These are phyloP conservation scores for Miichthys miiuy DNA, from an alignment of 2,797 vertebrate species.

Conservation along the genomic window DNA sequence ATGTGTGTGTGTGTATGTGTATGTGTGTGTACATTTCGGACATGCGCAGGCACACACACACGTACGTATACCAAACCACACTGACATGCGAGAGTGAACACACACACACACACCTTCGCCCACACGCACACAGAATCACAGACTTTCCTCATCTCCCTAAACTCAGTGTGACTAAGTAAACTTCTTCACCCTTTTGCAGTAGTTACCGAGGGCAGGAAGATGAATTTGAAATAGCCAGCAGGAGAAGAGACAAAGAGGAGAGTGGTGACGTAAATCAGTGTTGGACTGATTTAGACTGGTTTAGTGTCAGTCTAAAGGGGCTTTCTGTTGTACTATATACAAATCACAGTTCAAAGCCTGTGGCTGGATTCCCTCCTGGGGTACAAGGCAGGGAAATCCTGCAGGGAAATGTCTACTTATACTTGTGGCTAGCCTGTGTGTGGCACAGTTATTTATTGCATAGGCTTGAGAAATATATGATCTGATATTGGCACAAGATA, in stretches of 20 bases:
- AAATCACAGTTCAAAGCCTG: slow-evolving; percentile 75
- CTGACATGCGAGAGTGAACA: slow-evolving; percentile 36
- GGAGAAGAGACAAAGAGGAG: slow-evolving; percentile 63
- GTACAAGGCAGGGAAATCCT: slow-evolving; percentile 47
- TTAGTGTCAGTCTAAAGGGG: slow-evolving; percentile 72
- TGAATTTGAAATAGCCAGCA: slow-evolving; percentile 72
- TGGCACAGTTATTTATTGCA: slow-evolving; percentile 38
- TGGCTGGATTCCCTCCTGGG: slow-evolving; percentile 50
- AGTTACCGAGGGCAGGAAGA: slow-evolving; percentile 66
- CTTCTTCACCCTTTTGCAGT: slow-evolving; percentile 73
- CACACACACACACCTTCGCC: slow-evolving; percentile 54
- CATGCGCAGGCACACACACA: slow-evolving; percentile 36
- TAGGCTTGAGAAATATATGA: slow-evolving; percentile 31
- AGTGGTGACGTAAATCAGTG: slow-evolving; percentile 67
- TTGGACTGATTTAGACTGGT: slow-evolving; percentile 72
- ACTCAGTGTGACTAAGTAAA: slow-evolving; percentile 80
- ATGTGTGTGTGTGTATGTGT: slow-evolving; percentile 38
- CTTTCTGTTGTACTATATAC: slow-evolving; percentile 69
- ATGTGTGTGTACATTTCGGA: slow-evolving; percentile 51
- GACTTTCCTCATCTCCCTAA: slow-evolving; percentile 70
- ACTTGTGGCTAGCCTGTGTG: slow-evolving; percentile 30
- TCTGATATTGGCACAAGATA: slow-evolving; percentile 22
- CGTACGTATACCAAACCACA: slow-evolving; percentile 32
- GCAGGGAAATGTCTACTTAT: slow-evolving; percentile 46
- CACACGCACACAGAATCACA: slow-evolving; percentile 41